A percentile compares a stretch with the other conserved stretches of the same genome.
Evolutionary conservation across 1,140 invertebrate species (phyloP).

Genomic region (Zeugodacus cucurbitae): DNA sequence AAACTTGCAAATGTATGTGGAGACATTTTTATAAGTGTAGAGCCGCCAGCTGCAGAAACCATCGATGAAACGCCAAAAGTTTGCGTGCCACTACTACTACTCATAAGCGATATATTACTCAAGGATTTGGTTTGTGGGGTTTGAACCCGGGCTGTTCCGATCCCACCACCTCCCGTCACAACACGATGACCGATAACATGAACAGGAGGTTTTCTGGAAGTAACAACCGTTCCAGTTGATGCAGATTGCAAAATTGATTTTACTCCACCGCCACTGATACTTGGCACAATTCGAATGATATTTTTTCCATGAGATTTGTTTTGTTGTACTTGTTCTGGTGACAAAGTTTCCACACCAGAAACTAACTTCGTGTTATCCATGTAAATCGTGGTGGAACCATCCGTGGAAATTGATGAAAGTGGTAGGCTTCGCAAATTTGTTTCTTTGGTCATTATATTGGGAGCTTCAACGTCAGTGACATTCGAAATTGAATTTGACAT

Average conservation of each 20-base stretch:
- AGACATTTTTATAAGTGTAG: slow-evolving; percentile 53
- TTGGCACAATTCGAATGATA: slow-evolving; percentile 56
- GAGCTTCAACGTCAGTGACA: neutral
- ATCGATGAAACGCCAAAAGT: slow-evolving; percentile 47
- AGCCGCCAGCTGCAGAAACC: slow-evolving; percentile 40
- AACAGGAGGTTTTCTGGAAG: slow-evolving; percentile 46
- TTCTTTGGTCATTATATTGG: neutral
- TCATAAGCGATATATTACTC: slow-evolving; percentile 44
- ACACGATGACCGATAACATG: slow-evolving; percentile 58
- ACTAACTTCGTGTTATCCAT: neutral
- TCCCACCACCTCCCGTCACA: slow-evolving; percentile 43
- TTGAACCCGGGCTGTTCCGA: neutral
- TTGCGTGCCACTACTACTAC: slow-evolving; percentile 49
- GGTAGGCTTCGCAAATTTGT: slow-evolving; percentile 3
- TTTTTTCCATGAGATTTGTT: slow-evolving; percentile 50
- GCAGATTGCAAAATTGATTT: slow-evolving; percentile 10
- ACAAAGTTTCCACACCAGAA: neutral
- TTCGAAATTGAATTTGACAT: neutral
- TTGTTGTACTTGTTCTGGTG: slow-evolving; percentile 43
- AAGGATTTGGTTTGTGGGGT: neutral
- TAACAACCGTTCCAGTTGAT: neutral
- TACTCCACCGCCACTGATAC: neutral
- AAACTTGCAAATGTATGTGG: slow-evolving; percentile 58
- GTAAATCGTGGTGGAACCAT: neutral
- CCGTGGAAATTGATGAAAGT: neutral